Evolutionary conservation across 2,888 invertebrate species (phyloP).

Genomic region (Electrophaes corylata): DNA sequence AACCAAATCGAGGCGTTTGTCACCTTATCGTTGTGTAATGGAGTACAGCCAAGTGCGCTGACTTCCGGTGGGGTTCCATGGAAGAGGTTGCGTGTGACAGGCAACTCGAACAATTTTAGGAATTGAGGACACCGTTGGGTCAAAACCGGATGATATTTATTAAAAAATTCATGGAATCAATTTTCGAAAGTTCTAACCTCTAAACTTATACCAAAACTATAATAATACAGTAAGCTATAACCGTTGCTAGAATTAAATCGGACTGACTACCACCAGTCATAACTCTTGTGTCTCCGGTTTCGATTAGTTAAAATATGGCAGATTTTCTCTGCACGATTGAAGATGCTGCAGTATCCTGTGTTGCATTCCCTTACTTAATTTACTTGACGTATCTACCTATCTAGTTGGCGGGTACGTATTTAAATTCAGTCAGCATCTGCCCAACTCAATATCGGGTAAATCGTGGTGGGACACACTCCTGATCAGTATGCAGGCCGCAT

Average conservation of each 20-base stretch:
- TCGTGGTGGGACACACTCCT: not conserved
- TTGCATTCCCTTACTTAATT: not conserved
- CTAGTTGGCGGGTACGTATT: not conserved
- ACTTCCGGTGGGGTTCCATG: constrained; percentile 64
- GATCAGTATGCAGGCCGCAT: constrained; percentile 13
- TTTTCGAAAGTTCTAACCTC: too few relatives aligned
- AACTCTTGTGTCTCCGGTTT: too few relatives aligned
- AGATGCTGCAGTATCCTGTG: too few relatives aligned
- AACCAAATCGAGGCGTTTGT: too few relatives aligned
- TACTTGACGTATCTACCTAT: not conserved
- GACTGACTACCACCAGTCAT: too few relatives aligned
- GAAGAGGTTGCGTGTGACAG: constrained; percentile 45
- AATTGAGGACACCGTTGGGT: not conserved
- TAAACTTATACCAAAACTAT: too few relatives aligned
- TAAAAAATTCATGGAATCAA: too few relatives aligned
- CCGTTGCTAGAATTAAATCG: too few relatives aligned
- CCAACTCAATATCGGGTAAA: constrained; percentile 5
- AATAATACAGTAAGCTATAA: too few relatives aligned
- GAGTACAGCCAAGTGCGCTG: constrained; percentile 50
- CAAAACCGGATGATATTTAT: not conserved
- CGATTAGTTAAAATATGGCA: too few relatives aligned
- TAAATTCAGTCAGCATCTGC: constrained; percentile 2
- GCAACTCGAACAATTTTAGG: not conserved
- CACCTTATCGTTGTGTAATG: constrained; percentile 49
- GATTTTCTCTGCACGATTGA: too few relatives aligned